phyloP scores from a whole-genome alignment of 1,140 invertebrate species.

The Pogonomyrmex californicus region DNA sequence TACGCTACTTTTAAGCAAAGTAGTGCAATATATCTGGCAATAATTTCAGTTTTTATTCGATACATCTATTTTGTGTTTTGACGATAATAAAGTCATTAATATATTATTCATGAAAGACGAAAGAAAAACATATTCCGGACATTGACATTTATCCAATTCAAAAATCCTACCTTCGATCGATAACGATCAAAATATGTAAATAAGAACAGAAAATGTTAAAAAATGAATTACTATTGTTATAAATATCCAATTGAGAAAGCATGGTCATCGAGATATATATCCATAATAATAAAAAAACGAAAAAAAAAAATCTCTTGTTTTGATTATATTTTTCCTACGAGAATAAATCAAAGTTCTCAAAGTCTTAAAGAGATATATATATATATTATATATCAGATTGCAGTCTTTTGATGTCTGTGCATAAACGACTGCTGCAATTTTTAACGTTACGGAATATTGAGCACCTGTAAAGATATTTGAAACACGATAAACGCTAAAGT shows the following conservation, averaged over 20 bases:
- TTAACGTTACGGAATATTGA: slow-evolving; percentile 23
- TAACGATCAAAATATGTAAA: slow-evolving; percentile 51
- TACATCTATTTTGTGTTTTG: background rate
- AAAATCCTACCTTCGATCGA: slow-evolving; percentile 17
- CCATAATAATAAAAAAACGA: background rate
- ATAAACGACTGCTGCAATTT: background rate
- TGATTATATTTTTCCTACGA: background rate
- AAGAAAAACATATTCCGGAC: slow-evolving; percentile 16
- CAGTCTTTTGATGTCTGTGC: slow-evolving; percentile 20
- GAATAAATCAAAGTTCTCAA: background rate
- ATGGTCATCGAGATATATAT: background rate
- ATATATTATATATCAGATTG: background rate
- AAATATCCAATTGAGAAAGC: background rate
- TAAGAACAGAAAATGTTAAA: slow-evolving; percentile 37
- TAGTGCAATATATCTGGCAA: background rate
- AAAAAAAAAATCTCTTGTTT: background rate
- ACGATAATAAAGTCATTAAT: slow-evolving; percentile 18
- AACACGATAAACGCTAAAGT: slow-evolving; percentile 17
- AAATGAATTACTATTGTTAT: slow-evolving; percentile 19
- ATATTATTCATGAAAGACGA: slow-evolving; percentile 43
- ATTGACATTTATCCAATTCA: slow-evolving; percentile 35
- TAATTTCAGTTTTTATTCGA: background rate
- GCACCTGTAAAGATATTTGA: background rate
- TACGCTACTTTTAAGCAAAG: too few species aligned
- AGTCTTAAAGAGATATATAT: background rate